Evolutionary conservation across 2,888 invertebrate species (phyloP), one percentile per base, ranked within the genome.

Genomic region (Acleris emargana): DNA sequence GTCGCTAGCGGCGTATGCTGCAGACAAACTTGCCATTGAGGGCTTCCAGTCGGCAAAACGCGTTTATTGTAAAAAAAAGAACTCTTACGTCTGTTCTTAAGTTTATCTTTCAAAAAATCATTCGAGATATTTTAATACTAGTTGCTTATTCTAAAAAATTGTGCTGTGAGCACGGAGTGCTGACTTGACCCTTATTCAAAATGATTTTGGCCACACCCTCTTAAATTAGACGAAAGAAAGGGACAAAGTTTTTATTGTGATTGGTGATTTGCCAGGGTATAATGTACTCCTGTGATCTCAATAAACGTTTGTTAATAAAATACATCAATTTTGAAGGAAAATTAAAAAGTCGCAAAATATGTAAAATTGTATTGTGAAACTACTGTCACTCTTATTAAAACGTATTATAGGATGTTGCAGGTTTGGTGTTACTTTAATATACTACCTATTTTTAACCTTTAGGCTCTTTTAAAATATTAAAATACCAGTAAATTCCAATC

Each of bases 211-310:
- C 1, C 16, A 63, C 32, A 32, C 2, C 11, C 11, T 38, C 6
- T 47, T 47, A 32, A 47, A 54, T 62, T 69, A 32, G 70, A 68
- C 62, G 72, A 71, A 68, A 68, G 60, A 64, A 58, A 63, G 77
- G 78, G 83, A 79, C 80, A 78, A 70, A 75, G 77, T 82, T 77
- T 76, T 68, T 72, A 74, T 79, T 76, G 81, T 81, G 75, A 77
- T 82, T 77, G 81, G 83, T 88, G 84, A 85, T 86, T 85, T 76
- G 87, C 88, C 88, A 88, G 90, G 84, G 86, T 87, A 81, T 79
- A 74, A 77, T 75, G 76, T 88, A 87, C 90, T 86, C 91, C 85
- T 91, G 93, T 92, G 93, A 93, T 93, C 93, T 93, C 93, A 93
- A 78, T 87, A 85, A 86, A 86, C 88, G 89, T 85, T 86, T 88